Evolutionary conservation across 2,888 invertebrate genomes (phyloP).

Genomic region (Tetrapedia diversipes): DNA sequence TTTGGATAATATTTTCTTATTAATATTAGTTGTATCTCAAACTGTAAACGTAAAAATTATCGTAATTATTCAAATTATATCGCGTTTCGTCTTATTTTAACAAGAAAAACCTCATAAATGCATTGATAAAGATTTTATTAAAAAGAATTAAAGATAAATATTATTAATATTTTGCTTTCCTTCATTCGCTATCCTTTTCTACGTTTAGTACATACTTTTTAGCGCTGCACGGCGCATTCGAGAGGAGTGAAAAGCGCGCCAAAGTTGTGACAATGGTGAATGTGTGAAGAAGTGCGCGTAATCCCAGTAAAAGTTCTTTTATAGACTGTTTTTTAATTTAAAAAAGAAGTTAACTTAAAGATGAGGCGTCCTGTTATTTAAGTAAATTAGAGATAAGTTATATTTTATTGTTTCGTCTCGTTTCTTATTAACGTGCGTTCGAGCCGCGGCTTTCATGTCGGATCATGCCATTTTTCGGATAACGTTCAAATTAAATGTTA

Average conservation of each 20-base stretch:
- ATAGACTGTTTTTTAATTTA: slow-evolving; percentile 63
- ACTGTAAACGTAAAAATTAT: too few species aligned
- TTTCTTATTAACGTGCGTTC: slow-evolving; percentile 1
- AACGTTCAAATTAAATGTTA: slow-evolving; percentile 31
- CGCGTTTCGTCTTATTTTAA: too few species aligned
- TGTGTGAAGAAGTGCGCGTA: not conserved
- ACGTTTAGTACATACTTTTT: too few species aligned
- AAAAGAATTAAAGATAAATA: too few species aligned
- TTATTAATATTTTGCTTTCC: too few species aligned
- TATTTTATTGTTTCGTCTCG: slow-evolving; percentile 31
- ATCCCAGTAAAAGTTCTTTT: slow-evolving; percentile 31
- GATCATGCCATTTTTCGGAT: slow-evolving; percentile 2
- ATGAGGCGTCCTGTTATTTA: slow-evolving; percentile 60
- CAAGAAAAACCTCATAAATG: too few species aligned
- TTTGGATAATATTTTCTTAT: too few species aligned
- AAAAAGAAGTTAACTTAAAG: slow-evolving; percentile 53
- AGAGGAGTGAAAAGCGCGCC: not conserved
- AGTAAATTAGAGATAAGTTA: slow-evolving; percentile 47
- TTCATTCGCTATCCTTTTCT: too few species aligned
- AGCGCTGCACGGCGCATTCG: too few species aligned
- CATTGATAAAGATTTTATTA: too few species aligned
- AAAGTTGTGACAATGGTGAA: not conserved
- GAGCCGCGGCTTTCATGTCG: not conserved
- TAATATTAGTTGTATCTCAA: too few species aligned
- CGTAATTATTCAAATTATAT: too few species aligned